Conservation (phyloP, 2,113 vertebrate genomes). For the Antechinus flavipes region DNA sequence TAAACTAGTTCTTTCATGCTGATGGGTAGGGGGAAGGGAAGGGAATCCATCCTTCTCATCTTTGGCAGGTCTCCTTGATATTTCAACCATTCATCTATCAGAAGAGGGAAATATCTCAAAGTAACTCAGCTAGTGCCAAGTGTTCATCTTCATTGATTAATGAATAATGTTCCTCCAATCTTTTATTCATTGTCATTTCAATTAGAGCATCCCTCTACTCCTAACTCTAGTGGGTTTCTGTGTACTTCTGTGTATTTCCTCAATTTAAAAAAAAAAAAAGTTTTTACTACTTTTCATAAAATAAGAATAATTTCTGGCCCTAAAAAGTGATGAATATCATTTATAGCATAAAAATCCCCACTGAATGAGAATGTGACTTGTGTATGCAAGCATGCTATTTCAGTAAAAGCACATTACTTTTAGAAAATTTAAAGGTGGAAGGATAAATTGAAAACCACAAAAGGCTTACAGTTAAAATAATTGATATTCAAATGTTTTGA, state of each 20-base stretch:
- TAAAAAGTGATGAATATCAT: neutral
- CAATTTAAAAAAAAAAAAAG: neutral
- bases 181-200: neutral
- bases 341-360: constrained; percentile 34
- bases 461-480: neutral
- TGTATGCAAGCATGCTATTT: constrained; percentile 50
- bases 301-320: constrained; percentile 17
- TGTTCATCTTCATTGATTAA: constrained; percentile 16
- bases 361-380: constrained; percentile 48
- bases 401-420: constrained; percentile 56
- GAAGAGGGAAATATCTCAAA: constrained; percentile 18
- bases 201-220: neutral
- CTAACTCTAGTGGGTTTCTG: neutral
- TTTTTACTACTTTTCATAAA: neutral
- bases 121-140: neutral
- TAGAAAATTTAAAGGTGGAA: constrained; percentile 53
- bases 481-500: constrained; percentile 38
- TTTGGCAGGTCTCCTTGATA: constrained; percentile 27
- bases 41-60: neutral
- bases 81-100: constrained; percentile 5
- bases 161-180: neutral
- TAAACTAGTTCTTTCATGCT: neutral
- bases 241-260: neutral
- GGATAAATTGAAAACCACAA: constrained; percentile 31
- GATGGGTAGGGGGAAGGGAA: neutral